Conservation (phyloP, 2,888 invertebrate species). For the Tachina fera region DNA sequence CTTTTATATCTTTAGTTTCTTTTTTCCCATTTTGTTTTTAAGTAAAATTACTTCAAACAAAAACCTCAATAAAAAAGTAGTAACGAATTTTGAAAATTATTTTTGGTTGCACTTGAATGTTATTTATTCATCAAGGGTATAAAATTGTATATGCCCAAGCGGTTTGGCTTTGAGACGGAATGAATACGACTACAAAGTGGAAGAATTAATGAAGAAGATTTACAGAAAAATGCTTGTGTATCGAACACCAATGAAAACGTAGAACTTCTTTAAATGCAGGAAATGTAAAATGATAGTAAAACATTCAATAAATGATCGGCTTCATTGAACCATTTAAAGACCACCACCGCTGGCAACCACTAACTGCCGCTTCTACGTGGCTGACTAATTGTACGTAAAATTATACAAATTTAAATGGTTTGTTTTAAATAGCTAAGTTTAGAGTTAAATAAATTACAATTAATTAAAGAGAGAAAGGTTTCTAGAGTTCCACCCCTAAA, state of each 20-base stretch:
- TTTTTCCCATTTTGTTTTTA: conserved; percentile 10
- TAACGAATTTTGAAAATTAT: conserved; percentile 66
- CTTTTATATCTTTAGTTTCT: conserved; percentile 31
- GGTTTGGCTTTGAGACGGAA: conserved; percentile 51
- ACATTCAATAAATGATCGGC: conserved; percentile 42
- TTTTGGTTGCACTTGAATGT: conserved; percentile 72
- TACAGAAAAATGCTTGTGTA: not conserved
- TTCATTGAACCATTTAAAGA: conserved; percentile 57
- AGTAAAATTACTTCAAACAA: conserved; percentile 15
- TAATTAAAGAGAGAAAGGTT: not conserved
- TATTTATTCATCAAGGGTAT: conserved; percentile 18
- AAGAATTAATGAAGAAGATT: conserved; percentile 37
- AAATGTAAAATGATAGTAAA: conserved; percentile 67
- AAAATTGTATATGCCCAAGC: conserved; percentile 8
- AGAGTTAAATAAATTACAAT: not conserved
- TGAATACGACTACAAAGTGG: not conserved
- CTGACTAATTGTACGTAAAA: conserved; percentile 59
- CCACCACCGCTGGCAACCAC: conserved; percentile 45
- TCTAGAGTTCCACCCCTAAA: conserved; percentile 3
- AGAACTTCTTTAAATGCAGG: conserved; percentile 54
- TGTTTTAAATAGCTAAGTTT: conserved; percentile 9
- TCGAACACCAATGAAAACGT: not conserved
- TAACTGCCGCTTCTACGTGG: conserved; percentile 43
- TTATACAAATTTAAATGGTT: conserved; percentile 47
- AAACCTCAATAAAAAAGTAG: conserved; percentile 20